A percentile compares a stretch with the other conserved stretches of the same genome.
These are phyloP conservation scores for Gisinianus flammeolus DNA, from an alignment of 2,888 invertebrate species.

Conservation along the genomic window DNA sequence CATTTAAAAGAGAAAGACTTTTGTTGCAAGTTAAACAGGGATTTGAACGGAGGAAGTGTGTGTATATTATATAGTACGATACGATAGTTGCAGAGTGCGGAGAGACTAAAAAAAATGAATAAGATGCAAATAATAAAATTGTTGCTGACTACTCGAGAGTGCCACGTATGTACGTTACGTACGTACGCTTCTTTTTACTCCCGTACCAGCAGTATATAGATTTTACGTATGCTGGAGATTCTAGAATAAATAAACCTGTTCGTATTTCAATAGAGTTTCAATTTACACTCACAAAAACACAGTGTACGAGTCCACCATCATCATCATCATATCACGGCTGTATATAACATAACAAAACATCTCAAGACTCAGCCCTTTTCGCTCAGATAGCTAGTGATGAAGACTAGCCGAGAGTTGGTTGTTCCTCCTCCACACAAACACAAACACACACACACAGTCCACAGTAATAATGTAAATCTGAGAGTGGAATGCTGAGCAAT, in stretches of 20 bases:
- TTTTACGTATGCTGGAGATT: not conserved
- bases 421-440: conserved; percentile 20
- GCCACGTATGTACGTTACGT: not conserved
- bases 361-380: not conserved
- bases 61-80: not conserved
- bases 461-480: conserved; percentile 24
- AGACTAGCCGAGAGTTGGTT: conserved; percentile 5
- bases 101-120: not conserved
- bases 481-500: conserved; percentile 26
- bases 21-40: no score
- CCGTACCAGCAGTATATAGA: no score
- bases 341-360: not conserved
- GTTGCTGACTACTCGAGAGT: not conserved
- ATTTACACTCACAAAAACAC: not conserved
- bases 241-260: conserved; percentile 26
- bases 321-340: not conserved
- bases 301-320: not conserved
- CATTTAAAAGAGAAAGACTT: no score
- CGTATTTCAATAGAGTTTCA: conserved; percentile 23
- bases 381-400: not conserved
- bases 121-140: conserved; percentile 6
- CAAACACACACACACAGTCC: no score
- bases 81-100: no score
- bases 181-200: no score
- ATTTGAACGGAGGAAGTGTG: not conserved